phyloP scores from a whole-genome alignment of 2,888 invertebrate genomes.

The Coecobrya sp. region DNA sequence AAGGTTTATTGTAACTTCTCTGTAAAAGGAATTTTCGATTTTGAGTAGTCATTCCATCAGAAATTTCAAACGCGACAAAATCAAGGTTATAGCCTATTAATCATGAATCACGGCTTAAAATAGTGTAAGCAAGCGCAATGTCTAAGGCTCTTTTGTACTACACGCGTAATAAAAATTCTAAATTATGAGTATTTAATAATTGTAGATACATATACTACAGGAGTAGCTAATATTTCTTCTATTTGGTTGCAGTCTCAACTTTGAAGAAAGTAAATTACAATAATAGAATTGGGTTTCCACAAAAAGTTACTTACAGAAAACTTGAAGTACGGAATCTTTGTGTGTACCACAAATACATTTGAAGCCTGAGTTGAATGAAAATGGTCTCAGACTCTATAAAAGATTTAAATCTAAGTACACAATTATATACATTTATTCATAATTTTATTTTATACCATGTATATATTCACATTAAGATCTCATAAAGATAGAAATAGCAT shows the following conservation, averaged over 20 bases:
- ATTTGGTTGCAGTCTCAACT: conserved; percentile 70
- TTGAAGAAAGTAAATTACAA: conserved; percentile 40
- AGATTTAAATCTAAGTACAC: conserved; percentile 53
- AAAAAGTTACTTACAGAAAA: conserved; percentile 51
- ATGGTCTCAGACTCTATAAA: conserved; percentile 63
- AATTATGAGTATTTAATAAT: not conserved
- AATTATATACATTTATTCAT: conserved; percentile 5
- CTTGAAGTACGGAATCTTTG: conserved; percentile 62
- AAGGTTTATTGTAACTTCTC: not conserved
- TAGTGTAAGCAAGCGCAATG: not conserved
- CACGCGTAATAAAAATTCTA: not conserved
- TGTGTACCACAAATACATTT: conserved; percentile 77
- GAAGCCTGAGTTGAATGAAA: conserved; percentile 64
- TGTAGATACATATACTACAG: not conserved
- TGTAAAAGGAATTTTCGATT: not conserved
- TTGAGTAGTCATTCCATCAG: not conserved
- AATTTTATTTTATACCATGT: conserved; percentile 53
- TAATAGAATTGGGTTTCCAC: not conserved
- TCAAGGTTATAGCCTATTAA: not conserved
- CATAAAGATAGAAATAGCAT: conserved; percentile 37
- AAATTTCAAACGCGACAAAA: conserved; percentile 1
- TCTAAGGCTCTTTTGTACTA: not conserved
- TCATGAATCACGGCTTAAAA: no score
- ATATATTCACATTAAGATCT: conserved; percentile 63
- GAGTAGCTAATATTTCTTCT: conserved; percentile 49